phyloP scores from a whole-genome alignment of 2,113 vertebrate genomes.

The Taxidea taxus region DNA sequence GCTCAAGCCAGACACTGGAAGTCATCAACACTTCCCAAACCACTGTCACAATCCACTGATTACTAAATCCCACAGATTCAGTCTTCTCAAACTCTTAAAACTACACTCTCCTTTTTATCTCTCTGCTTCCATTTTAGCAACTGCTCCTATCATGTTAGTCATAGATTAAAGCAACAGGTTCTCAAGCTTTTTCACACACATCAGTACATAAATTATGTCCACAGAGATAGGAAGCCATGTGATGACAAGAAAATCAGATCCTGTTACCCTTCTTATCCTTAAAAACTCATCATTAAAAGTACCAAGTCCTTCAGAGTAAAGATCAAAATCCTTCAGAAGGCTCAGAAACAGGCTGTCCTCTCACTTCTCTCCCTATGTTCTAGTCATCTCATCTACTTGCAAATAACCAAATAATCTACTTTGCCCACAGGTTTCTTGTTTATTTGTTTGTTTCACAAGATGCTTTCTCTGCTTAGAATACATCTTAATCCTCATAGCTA shows the following conservation, averaged over 20 bases:
- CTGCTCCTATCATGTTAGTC: not conserved
- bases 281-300: not conserved
- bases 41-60: not conserved
- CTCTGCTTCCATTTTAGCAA: not conserved
- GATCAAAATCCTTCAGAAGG: not conserved
- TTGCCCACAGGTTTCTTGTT: not conserved
- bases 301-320: not conserved
- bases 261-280: rapidly evolving
- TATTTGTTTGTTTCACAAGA: not conserved
- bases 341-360: not conserved
- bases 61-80: not conserved
- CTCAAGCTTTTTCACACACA: not conserved
- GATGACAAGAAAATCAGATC: not conserved
- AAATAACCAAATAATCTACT: not conserved
- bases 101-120: not conserved
- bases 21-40: not conserved
- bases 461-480: not conserved
- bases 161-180: not conserved
- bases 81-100: not conserved
- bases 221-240: not conserved
- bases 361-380: not conserved
- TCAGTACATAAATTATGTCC: not conserved
- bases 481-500: not conserved
- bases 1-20: not conserved
- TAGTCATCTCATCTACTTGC: not conserved